A percentile compares a stretch with the other conserved stretches of the same genome.
Evolutionary conservation across 2,113 vertebrate species (phyloP).

Genomic region (Istiophorus platypterus): DNA sequence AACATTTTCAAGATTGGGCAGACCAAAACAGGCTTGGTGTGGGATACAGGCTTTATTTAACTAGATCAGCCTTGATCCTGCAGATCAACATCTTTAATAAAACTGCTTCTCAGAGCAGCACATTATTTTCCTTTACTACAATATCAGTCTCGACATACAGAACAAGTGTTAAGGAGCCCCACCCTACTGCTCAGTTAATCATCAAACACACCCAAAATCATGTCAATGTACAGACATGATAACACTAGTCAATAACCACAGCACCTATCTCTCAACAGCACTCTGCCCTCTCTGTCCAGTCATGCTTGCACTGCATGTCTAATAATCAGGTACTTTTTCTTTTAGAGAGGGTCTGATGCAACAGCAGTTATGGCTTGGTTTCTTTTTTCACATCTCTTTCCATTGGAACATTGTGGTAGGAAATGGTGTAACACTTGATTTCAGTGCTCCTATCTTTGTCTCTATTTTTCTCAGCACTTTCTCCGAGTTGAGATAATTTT

Average conservation of each 20-base stretch:
- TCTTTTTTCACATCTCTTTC: neutral
- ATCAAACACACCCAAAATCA: slow-evolving; percentile 53
- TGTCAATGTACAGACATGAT: slow-evolving; percentile 48
- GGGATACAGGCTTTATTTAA: too few species aligned
- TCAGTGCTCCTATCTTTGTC: neutral
- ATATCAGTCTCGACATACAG: neutral
- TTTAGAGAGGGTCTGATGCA: neutral
- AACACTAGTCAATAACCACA: slow-evolving; percentile 17
- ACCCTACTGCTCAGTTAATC: slow-evolving; percentile 21
- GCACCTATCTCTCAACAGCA: slow-evolving; percentile 32
- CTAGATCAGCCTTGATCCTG: too few species aligned
- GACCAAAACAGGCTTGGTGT: too few species aligned
- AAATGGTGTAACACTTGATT: slow-evolving; percentile 20
- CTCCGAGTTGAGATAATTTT: neutral
- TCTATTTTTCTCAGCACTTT: neutral
- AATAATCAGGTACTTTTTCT: neutral
- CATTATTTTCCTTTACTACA: neutral
- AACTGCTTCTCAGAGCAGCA: neutral
- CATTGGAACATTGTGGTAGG: neutral
- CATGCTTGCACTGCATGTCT: slow-evolving; percentile 5
- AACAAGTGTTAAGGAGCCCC: slow-evolving; percentile 5
- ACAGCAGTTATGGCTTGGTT: neutral
- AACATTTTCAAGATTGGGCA: too few species aligned
- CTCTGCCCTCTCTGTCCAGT: neutral
- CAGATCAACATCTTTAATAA: too few species aligned